These are phyloP conservation scores for Cottoperca gobio DNA, from an alignment of 2,797 vertebrate genomes.

Conservation along the genomic window DNA sequence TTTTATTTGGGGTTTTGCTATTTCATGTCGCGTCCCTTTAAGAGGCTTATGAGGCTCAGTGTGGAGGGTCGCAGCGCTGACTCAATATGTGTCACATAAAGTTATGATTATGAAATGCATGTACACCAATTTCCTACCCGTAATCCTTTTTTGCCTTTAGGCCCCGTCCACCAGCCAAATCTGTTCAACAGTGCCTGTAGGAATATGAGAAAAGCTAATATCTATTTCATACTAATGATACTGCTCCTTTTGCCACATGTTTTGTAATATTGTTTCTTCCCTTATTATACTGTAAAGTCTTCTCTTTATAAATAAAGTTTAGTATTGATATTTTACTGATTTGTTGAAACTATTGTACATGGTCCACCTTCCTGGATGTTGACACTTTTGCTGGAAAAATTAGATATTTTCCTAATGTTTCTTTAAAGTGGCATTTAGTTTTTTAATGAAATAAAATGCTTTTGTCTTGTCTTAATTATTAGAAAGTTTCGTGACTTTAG, in stretches of 20 bases:
- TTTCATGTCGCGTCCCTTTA: constrained; percentile 67
- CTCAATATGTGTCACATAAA: constrained; percentile 55
- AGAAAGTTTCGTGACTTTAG: constrained; percentile 20
- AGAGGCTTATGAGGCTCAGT: constrained; percentile 66
- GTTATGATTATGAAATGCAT: constrained; percentile 70
- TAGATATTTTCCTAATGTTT: constrained; percentile 62
- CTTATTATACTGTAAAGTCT: constrained; percentile 31
- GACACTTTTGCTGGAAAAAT: constrained; percentile 23
- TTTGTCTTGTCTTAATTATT: constrained; percentile 38
- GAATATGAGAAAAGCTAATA: constrained; percentile 40
- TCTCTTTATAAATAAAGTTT: constrained; percentile 50
- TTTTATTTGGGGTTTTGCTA: constrained; percentile 37
- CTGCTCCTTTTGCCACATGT: constrained; percentile 49
- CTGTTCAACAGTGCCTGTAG: constrained; percentile 75
- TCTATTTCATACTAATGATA: constrained; percentile 51
- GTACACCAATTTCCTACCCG: constrained; percentile 46
- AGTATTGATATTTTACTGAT: constrained; percentile 31
- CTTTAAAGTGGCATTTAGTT: constrained; percentile 36
- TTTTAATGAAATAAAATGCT: constrained; percentile 58
- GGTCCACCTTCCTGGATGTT: constrained; percentile 30
- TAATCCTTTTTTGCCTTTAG: constrained; percentile 65
- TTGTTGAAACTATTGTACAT: constrained; percentile 29
- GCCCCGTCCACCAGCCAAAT: constrained; percentile 64
- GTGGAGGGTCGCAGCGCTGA: constrained; percentile 38
- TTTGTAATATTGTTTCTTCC: constrained; percentile 50